These are phyloP conservation scores for Drosophila meridionalis DNA, from an alignment of 2,888 invertebrate genomes.

Conservation along the genomic window DNA sequence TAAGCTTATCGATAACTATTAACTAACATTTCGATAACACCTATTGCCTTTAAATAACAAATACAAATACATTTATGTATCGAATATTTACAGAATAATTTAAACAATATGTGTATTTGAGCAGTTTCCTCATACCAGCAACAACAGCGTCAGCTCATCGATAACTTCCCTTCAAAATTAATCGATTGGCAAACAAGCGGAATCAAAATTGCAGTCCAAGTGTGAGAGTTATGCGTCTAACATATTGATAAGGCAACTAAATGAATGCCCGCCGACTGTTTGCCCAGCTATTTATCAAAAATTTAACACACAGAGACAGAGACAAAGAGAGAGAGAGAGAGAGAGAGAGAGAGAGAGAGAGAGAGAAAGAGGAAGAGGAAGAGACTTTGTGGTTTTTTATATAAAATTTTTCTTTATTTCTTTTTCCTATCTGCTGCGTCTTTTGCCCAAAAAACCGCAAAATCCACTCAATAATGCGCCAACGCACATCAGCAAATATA, in stretches of 20 bases:
- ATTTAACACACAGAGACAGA: slow-evolving; percentile 31
- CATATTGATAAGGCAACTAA: slow-evolving; percentile 28
- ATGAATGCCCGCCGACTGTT: slow-evolving; percentile 23
- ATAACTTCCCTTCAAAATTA: neutral
- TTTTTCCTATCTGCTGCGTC: slow-evolving; percentile 41
- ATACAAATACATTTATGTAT: neutral
- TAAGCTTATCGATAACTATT: neutral
- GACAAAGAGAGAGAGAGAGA: neutral
- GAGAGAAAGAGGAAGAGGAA: neutral
- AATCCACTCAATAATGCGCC: slow-evolving; percentile 75
- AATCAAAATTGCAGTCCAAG: neutral
- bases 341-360: neutral
- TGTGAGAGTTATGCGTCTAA: slow-evolving; percentile 1
- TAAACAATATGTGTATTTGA: neutral
- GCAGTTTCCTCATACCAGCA: neutral
- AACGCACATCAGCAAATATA: slow-evolving; percentile 45
- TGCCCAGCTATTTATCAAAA: slow-evolving; percentile 44
- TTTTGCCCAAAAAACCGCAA: slow-evolving; percentile 71
- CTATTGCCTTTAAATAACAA: too few relatives aligned
- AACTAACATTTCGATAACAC: neutral
- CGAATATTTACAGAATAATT: neutral
- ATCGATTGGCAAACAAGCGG: slow-evolving; percentile 9
- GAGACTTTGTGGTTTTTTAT: slow-evolving; percentile 7
- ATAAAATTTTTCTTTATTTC: slow-evolving; percentile 17
- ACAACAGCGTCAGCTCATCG: neutral